Conservation (phyloP, 2,797 vertebrate species). For the Oreochromis mossambicus region DNA sequence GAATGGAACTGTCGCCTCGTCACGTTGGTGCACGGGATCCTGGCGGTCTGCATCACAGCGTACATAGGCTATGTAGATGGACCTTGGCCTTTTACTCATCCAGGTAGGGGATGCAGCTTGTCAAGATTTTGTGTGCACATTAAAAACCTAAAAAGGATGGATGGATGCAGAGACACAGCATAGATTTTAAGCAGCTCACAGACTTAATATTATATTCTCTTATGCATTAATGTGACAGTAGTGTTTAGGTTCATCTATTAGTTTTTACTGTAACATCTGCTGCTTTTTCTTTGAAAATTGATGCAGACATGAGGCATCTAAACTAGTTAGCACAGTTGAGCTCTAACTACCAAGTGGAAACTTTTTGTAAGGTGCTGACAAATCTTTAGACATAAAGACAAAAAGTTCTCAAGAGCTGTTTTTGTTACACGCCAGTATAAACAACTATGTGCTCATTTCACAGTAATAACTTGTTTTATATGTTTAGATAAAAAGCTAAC, state of each 20-base stretch:
- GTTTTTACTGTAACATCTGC: not conserved
- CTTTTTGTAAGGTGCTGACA: not conserved
- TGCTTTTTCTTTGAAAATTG: not conserved
- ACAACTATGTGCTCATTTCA: not conserved
- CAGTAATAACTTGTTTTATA: not conserved
- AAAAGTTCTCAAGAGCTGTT: not conserved
- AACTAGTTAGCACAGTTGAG: not conserved
- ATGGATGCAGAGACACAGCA: not conserved
- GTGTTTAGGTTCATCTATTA: not conserved
- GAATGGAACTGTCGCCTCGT: conserved; percentile 97
- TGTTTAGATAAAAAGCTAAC: not conserved
- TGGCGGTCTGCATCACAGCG: conserved; percentile 85
- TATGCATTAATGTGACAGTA: not conserved
- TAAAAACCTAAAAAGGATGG: not conserved
- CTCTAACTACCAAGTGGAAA: not conserved
- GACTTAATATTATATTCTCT: not conserved
- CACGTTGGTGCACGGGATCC: conserved; percentile 87
- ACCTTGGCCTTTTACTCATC: conserved; percentile 91
- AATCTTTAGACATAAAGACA: not conserved
- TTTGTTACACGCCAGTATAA: not conserved
- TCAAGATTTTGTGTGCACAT: not conserved
- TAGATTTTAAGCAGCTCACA: not conserved
- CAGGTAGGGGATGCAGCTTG: conserved; percentile 72
- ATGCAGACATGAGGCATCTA: not conserved
- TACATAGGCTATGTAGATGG: conserved; percentile 95